Percentiles rank a stretch among this genome's conserved stretches.
Conservation (phyloP, 2,888 invertebrate species). For the Mythimna impura region DNA sequence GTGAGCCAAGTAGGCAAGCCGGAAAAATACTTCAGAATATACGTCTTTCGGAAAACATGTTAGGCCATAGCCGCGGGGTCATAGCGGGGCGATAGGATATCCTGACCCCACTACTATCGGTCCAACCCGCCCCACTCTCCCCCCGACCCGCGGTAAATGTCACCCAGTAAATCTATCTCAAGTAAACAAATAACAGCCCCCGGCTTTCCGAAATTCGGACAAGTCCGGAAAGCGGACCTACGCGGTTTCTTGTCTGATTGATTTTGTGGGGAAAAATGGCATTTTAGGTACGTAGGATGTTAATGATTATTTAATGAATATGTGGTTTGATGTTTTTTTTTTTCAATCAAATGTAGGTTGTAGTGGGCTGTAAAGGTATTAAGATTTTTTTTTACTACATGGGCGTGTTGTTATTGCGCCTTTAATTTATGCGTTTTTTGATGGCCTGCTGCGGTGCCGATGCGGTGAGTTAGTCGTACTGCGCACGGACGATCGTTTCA, state of each 20-base stretch:
- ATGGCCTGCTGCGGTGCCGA: no score
- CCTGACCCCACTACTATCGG: slow-evolving; percentile 32
- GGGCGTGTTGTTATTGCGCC: no score
- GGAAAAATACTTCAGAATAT: not conserved
- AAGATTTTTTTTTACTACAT: not conserved
- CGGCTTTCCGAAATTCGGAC: slow-evolving; percentile 31
- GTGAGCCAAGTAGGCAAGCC: not conserved
- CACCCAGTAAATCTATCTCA: slow-evolving; percentile 41
- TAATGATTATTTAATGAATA: not conserved
- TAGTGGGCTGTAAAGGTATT: not conserved
- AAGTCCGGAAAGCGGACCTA: slow-evolving; percentile 13
- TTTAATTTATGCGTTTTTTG: no score
- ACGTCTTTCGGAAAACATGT: slow-evolving; percentile 27
- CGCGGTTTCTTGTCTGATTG: slow-evolving; percentile 27
- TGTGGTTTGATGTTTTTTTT: slow-evolving; percentile 28
- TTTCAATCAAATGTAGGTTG: not conserved
- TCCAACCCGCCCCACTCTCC: not conserved
- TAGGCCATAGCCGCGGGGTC: slow-evolving; percentile 26
- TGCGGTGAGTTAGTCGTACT: no score
- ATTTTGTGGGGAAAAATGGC: slow-evolving; percentile 10
- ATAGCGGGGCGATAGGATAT: slow-evolving; percentile 35
- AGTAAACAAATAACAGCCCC: slow-evolving; percentile 50
- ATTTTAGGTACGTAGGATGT: not conserved
- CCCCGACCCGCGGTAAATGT: slow-evolving; percentile 27
- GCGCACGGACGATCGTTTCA: no score